Evolutionary conservation across 1,140 invertebrate species (phyloP).

Genomic region (Ostrea edulis): DNA sequence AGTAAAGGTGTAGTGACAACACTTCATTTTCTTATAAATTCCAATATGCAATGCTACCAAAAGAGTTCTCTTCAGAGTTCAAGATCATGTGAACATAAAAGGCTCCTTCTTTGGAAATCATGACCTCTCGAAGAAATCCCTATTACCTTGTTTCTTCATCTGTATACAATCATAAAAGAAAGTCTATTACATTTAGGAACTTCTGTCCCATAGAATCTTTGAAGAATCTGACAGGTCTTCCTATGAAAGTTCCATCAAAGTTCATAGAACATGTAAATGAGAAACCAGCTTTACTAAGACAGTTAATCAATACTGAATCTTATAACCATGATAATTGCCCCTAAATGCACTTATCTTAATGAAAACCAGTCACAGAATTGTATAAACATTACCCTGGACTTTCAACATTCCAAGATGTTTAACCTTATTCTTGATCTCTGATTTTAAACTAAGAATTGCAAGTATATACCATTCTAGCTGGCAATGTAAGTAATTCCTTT

Average conservation of each 20-base stretch:
- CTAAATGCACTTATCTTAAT: conserved; percentile 37
- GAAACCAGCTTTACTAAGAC: background rate
- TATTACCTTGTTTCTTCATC: background rate
- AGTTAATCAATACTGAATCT: conserved; percentile 36
- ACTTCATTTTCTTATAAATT: background rate
- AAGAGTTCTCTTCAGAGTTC: background rate
- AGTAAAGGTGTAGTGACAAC: background rate
- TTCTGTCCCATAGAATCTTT: background rate
- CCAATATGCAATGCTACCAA: background rate
- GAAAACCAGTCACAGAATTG: conserved; percentile 27
- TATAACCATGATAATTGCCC: conserved; percentile 22
- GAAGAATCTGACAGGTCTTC: conserved; percentile 22
- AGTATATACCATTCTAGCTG: background rate
- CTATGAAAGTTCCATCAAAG: conserved; percentile 10
- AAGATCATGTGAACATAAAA: background rate
- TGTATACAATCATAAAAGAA: conserved; percentile 3
- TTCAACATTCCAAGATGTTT: background rate
- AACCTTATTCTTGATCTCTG: background rate
- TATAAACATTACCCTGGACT: conserved; percentile 8
- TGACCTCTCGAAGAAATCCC: background rate
- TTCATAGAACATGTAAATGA: conserved; percentile 16
- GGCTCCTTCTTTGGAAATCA: conserved; percentile 10
- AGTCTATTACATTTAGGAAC: conserved; percentile 1
- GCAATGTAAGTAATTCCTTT: no score
- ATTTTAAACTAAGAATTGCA: background rate